Evolutionary conservation across 2,113 vertebrate species (phyloP).

Genomic region (Syrrhaptes paradoxus): DNA sequence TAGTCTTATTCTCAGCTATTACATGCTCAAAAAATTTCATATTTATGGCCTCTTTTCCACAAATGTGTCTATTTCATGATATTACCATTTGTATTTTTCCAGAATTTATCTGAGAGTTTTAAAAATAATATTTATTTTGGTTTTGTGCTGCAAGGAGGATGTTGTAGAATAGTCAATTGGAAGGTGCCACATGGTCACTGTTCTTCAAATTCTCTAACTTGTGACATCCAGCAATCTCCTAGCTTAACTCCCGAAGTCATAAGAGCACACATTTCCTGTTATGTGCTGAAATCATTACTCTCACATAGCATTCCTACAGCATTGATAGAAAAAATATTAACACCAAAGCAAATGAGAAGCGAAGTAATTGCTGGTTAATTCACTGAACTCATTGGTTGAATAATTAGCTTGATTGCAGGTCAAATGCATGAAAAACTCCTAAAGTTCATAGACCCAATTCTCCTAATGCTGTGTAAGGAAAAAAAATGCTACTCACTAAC

Average conservation of each 20-base stretch:
- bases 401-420: not conserved
- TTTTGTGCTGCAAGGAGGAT: not conserved
- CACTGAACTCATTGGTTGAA: not conserved
- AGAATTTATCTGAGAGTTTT: not conserved
- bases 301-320: accelerated
- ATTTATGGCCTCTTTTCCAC: not conserved
- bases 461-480: not conserved
- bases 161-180: not conserved
- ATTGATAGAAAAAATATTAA: not conserved
- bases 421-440: not conserved
- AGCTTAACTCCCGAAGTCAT: not conserved
- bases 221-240: not conserved
- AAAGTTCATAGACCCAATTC: not conserved
- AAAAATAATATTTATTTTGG: not conserved
- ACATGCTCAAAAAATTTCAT: not conserved
- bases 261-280: not conserved
- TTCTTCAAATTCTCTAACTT: not conserved
- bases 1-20: not conserved
- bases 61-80: not conserved
- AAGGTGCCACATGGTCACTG: not conserved
- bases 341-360: not conserved
- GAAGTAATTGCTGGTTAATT: not conserved
- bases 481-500: not conserved
- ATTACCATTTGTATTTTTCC: not conserved
- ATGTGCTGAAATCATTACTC: not conserved